These are phyloP conservation scores for Caerostris darwini DNA, from an alignment of 1,140 invertebrate species.

Conservation along the genomic window DNA sequence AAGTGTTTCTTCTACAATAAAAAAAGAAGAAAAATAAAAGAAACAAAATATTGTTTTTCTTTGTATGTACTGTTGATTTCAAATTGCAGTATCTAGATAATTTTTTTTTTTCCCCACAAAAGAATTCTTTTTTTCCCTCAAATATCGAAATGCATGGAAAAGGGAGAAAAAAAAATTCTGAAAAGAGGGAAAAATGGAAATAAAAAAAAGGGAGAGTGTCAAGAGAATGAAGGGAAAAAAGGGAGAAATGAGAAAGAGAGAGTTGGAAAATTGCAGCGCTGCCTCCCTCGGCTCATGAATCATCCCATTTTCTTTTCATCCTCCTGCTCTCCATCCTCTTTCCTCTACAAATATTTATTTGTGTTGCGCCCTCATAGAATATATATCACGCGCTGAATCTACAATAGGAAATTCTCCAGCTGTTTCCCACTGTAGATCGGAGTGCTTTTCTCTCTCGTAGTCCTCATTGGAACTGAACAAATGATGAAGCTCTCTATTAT, in stretches of 20 bases:
- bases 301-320: slow-evolving; percentile 42
- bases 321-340: not conserved
- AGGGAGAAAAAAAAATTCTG: not conserved
- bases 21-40: no score
- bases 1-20: no score
- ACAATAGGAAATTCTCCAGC: slow-evolving; percentile 24
- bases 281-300: slow-evolving; percentile 23
- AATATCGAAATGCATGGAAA: not conserved
- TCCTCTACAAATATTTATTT: slow-evolving; percentile 17
- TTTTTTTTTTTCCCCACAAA: not conserved
- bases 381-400: slow-evolving; percentile 9
- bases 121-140: not conserved
- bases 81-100: not conserved
- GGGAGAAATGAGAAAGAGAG: slow-evolving; percentile 26
- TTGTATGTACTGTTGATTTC: not conserved
- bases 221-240: not conserved
- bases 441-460: not conserved
- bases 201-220: no score
- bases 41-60: no score
- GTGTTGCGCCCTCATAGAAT: slow-evolving; percentile 10
- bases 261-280: slow-evolving; percentile 11
- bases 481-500: not conserved
- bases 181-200: not conserved
- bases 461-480: not conserved
- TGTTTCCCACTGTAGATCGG: not conserved